A percentile compares a stretch with the other conserved stretches of the same genome.
Evolutionary conservation across 1,140 invertebrate species (phyloP).

Genomic region (Cherax destructor): DNA sequence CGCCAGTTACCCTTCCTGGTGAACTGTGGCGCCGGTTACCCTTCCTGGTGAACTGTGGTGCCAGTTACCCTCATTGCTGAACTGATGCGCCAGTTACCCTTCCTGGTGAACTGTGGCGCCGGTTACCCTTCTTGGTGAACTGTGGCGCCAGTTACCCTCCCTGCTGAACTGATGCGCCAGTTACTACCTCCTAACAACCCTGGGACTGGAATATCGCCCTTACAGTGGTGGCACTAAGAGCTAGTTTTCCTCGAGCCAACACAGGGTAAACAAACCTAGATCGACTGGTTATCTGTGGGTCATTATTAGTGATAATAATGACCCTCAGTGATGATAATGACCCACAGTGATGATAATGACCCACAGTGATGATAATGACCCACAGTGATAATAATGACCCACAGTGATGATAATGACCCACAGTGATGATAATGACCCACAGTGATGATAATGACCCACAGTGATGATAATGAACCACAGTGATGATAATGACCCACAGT

Average conservation of each 20-base stretch:
- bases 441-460: too few species aligned
- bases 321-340: conserved; percentile 35
- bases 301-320: conserved; percentile 45
- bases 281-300: conserved; percentile 18
- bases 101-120: neutral
- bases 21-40: neutral
- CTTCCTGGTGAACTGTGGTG: neutral
- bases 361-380: too few species aligned
- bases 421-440: too few species aligned
- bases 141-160: conserved; percentile 2
- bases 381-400: too few species aligned
- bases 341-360: too few species aligned
- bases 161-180: conserved; percentile 23
- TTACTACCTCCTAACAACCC: neutral
- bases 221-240: neutral
- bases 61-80: conserved; percentile 24
- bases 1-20: neutral
- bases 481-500: too few species aligned
- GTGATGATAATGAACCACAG: too few species aligned
- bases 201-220: neutral
- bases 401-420: too few species aligned
- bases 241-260: neutral
- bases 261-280: neutral
- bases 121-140: conserved; percentile 21
- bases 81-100: neutral